Conservation (phyloP, 2,797 vertebrate genomes). For the Poeciliopsis gracilis region DNA sequence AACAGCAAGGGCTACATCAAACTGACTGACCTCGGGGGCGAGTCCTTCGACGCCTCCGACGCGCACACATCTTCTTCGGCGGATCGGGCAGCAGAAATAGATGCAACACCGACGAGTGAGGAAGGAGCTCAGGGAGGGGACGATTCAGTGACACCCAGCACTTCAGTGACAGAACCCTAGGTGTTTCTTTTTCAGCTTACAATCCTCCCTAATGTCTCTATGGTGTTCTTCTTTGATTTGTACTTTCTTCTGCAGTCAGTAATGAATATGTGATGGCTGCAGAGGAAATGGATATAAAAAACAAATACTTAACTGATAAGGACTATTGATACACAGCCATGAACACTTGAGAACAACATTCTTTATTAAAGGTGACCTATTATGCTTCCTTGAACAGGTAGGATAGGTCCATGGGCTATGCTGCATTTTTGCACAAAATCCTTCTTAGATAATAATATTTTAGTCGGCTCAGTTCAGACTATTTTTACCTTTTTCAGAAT, state of each 20-base stretch:
- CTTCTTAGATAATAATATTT: too few species aligned
- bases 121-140: slow-evolving; percentile 69
- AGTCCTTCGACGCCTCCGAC: slow-evolving; percentile 87
- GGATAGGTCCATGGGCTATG: too few species aligned
- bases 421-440: too few species aligned
- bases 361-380: slow-evolving; percentile 44
- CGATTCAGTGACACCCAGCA: slow-evolving; percentile 42
- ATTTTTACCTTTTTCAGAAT: too few species aligned
- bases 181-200: slow-evolving; percentile 25
- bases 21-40: slow-evolving; percentile 85
- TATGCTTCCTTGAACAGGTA: too few species aligned
- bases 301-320: slow-evolving; percentile 49
- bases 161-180: slow-evolving; percentile 64
- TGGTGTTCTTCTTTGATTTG: slow-evolving; percentile 59
- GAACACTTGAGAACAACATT: slow-evolving; percentile 64
- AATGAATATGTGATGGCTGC: slow-evolving; percentile 40
- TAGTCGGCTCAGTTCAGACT: too few species aligned
- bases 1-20: slow-evolving; percentile 96
- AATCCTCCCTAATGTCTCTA: slow-evolving; percentile 54
- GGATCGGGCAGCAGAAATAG: slow-evolving; percentile 57
- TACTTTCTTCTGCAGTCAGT: slow-evolving; percentile 44
- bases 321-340: slow-evolving; percentile 77
- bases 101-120: neutral
- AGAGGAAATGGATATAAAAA: slow-evolving; percentile 28
- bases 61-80: slow-evolving; percentile 65